Percentiles rank a stretch among this genome's conserved stretches.
These are phyloP conservation scores for crab-eating macaque (Macaca fascicularis) DNA, from an alignment of 2,113 vertebrate species.

Conservation along the genomic window T2T-MFA8v1.1 NC_088389.1:128346001-128346500, in stretches of 20 bases:
- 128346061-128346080: background rate
- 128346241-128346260: background rate
- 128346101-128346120: background rate
- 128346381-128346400: background rate
- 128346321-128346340: background rate
- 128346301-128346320: background rate
- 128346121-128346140: background rate
- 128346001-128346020: background rate
- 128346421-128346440: background rate
- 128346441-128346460: background rate
- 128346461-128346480: background rate
- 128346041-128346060: slow-evolving; percentile 1
- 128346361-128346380: background rate
- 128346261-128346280: background rate
- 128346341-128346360: background rate
- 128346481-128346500: background rate
- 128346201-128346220: background rate
- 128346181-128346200: background rate
- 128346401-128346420: background rate
- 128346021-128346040: slow-evolving; percentile 1
- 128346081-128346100: background rate
- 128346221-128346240: background rate
- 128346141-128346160: background rate
- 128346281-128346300: background rate
- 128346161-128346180: background rate